Evolutionary conservation across 2,113 vertebrate species (phyloP).

Genomic region (Apeltes quadracus): DNA sequence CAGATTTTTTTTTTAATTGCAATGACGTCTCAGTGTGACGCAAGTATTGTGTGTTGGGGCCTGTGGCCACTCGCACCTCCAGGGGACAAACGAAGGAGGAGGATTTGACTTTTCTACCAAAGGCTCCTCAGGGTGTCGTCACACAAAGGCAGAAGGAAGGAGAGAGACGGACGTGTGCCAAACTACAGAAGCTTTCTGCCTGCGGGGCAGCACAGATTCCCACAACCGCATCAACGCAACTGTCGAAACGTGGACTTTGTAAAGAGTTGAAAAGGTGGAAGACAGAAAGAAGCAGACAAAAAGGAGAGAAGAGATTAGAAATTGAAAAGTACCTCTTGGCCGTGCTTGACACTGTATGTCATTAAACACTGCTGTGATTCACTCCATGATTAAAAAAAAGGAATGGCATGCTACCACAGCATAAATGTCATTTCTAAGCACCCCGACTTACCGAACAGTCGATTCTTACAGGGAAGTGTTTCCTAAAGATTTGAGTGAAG

Average conservation of each 20-base stretch:
- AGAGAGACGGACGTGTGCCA: constrained; percentile 5
- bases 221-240: constrained; percentile 13
- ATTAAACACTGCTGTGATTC: constrained; percentile 51
- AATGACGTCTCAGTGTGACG: not conserved
- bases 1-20: too few species aligned
- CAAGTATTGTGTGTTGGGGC: not conserved
- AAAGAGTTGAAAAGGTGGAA: constrained; percentile 15
- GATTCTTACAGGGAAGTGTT: constrained; percentile 43
- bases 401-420: constrained; percentile 18
- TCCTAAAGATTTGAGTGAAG: constrained; percentile 48
- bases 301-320: constrained; percentile 33
- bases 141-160: not conserved
- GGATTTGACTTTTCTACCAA: constrained; percentile 30
- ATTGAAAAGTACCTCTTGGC: constrained; percentile 64
- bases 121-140: constrained; percentile 17
- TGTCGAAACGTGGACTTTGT: constrained; percentile 20
- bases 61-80: not conserved
- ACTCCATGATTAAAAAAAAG: constrained; percentile 67
- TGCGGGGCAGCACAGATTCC: constrained; percentile 5
- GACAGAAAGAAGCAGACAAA: constrained; percentile 12
- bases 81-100: not conserved
- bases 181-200: constrained; percentile 14
- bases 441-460: constrained; percentile 21
- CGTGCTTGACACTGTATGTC: constrained; percentile 59
- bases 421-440: constrained; percentile 61